phyloP scores from a whole-genome alignment of 2,797 vertebrate species.

The Oryzias dopingdopingensis region DNA sequence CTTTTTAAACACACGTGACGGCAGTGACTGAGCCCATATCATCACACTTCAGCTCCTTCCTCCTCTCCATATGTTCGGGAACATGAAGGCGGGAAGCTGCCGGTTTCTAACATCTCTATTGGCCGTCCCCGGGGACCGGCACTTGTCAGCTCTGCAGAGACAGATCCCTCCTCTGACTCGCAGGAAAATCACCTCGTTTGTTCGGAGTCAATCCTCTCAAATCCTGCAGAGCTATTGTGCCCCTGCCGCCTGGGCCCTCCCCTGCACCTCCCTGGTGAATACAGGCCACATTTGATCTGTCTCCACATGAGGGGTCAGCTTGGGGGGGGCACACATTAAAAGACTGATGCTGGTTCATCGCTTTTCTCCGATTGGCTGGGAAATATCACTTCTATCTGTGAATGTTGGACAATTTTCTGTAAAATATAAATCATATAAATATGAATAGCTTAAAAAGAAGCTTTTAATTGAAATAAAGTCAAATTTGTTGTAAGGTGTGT shows the following conservation, averaged over 20 bases:
- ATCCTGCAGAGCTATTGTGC: conserved; percentile 52
- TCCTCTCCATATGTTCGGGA: conserved; percentile 44
- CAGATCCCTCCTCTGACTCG: conserved; percentile 59
- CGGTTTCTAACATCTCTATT: conserved; percentile 72
- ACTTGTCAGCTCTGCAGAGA: conserved; percentile 54
- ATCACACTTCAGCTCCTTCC: conserved; percentile 31
- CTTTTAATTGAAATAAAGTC: too few species aligned
- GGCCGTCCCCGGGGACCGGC: conserved; percentile 65
- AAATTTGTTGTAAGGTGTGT: too few species aligned
- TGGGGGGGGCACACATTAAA: conserved; percentile 1
- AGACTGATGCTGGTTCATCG: too few species aligned
- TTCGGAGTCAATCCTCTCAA: conserved; percentile 73
- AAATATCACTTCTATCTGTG: too few species aligned
- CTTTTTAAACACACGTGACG: too few species aligned
- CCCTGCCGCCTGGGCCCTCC: conserved; percentile 26
- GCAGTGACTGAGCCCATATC: background rate
- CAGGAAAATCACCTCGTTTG: conserved; percentile 69
- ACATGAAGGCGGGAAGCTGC: conserved; percentile 58
- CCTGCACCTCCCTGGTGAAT: conserved; percentile 32
- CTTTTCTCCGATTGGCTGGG: too few species aligned
- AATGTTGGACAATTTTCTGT: too few species aligned
- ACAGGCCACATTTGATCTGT: conserved; percentile 10
- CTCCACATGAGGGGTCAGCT: conserved; percentile 22
- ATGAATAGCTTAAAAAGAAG: too few species aligned
- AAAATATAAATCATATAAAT: too few species aligned